These are phyloP conservation scores for Scylla paramamosain DNA, from an alignment of 1,140 invertebrate genomes.

Conservation along the genomic window DNA sequence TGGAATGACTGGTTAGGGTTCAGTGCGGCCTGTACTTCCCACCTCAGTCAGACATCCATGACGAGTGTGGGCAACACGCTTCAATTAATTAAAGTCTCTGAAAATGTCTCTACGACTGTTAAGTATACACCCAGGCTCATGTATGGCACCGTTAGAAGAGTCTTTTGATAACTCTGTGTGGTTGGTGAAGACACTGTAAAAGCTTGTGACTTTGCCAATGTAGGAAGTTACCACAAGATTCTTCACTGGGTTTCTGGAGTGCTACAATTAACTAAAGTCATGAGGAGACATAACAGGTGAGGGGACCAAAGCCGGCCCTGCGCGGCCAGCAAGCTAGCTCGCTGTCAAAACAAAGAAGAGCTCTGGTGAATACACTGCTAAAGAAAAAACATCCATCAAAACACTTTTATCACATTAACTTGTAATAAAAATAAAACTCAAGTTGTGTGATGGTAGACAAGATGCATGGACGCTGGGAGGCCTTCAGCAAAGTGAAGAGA, in stretches of 20 bases:
- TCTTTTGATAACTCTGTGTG: conserved; percentile 51
- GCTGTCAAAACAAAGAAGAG: conserved; percentile 75
- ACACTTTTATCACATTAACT: background rate
- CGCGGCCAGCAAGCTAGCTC: conserved; percentile 70
- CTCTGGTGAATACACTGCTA: conserved; percentile 28
- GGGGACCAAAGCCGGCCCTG: conserved; percentile 70
- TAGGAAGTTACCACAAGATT: conserved; percentile 40
- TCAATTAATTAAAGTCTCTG: conserved; percentile 72
- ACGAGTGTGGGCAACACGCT: conserved; percentile 73
- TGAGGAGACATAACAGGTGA: conserved; percentile 75
- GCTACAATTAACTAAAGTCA: conserved; percentile 74
- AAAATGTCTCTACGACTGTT: conserved; percentile 76
- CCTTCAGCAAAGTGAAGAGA: too few species aligned
- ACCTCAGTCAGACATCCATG: conserved; percentile 71
- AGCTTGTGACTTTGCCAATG: background rate
- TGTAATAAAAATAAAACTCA: background rate
- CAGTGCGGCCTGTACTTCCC: conserved; percentile 65
- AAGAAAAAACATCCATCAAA: conserved; percentile 2
- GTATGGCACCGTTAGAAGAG: conserved; percentile 59
- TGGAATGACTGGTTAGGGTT: conserved; percentile 70
- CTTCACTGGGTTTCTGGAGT: conserved; percentile 66
- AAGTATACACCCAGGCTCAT: conserved; percentile 74
- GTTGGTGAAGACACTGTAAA: background rate
- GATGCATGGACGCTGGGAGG: too few species aligned
- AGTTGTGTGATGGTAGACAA: background rate